These are phyloP conservation scores for Brachionus calyciflorus DNA, from an alignment of 1,140 invertebrate genomes.

Conservation along the genomic window DNA sequence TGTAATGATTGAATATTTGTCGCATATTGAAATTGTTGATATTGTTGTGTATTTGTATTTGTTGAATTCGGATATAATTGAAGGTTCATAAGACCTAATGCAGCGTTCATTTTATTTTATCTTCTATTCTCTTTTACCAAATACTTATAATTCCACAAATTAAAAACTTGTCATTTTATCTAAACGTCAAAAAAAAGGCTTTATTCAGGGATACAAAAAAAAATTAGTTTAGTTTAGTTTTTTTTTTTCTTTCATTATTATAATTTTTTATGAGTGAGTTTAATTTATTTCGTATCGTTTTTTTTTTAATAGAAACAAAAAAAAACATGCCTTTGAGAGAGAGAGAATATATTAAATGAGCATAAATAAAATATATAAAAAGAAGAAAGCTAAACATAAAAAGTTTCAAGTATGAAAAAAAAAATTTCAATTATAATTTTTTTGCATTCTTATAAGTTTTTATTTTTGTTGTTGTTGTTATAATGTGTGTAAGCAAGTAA, in stretches of 20 bases:
- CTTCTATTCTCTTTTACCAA: background rate
- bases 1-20: background rate
- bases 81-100: constrained; percentile 16
- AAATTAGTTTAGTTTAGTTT: background rate
- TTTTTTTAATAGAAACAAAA: background rate
- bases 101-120: constrained; percentile 15
- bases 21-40: background rate
- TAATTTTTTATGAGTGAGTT: constrained; percentile 43
- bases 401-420: too few relatives aligned
- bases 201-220: too few relatives aligned
- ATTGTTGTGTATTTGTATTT: background rate
- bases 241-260: background rate
- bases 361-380: too few relatives aligned
- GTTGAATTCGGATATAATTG: background rate
- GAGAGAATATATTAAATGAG: too few relatives aligned
- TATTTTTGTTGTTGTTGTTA: too few relatives aligned
- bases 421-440: too few relatives aligned
- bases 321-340: background rate
- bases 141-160: too few relatives aligned
- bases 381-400: too few relatives aligned
- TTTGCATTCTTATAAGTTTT: too few relatives aligned
- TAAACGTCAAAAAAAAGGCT: too few relatives aligned
- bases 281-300: constrained; percentile 26
- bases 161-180: too few relatives aligned
- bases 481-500: too few relatives aligned